Percentiles rank a stretch among this genome's conserved stretches.
phyloP scores from a whole-genome alignment of 1,140 invertebrate species.

The Himalopsyche phryganea region DNA sequence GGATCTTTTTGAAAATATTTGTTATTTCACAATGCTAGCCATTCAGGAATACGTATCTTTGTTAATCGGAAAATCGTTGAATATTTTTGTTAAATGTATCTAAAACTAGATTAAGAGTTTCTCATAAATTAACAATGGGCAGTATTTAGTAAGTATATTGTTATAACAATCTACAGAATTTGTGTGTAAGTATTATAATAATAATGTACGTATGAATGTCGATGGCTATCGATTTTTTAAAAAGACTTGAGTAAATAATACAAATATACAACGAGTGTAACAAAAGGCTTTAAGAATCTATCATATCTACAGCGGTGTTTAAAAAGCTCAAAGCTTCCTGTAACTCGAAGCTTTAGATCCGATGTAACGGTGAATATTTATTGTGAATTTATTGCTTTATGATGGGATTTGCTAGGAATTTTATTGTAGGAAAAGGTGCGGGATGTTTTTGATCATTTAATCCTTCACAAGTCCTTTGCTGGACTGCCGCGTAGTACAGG shows the following conservation, averaged over 20 bases:
- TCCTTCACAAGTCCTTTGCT: slow-evolving; percentile 4
- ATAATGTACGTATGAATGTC: slow-evolving; percentile 4
- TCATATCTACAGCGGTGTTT: neutral
- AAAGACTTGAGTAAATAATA: slow-evolving; percentile 20
- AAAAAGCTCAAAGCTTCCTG: neutral
- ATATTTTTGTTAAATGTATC: slow-evolving; percentile 19
- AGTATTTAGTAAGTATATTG: slow-evolving; percentile 5
- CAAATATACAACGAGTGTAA: slow-evolving; percentile 1
- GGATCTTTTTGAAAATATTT: too few relatives aligned
- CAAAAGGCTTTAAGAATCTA: slow-evolving; percentile 1
- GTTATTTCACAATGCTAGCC: too few relatives aligned
- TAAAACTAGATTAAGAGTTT: slow-evolving; percentile 11
- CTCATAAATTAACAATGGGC: slow-evolving; percentile 14
- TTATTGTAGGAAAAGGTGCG: slow-evolving; percentile 6
- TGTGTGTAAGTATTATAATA: too few relatives aligned
- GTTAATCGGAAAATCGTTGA: slow-evolving; percentile 3
- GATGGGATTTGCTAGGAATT: slow-evolving; percentile 11
- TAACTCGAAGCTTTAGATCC: neutral
- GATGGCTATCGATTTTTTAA: slow-evolving; percentile 13
- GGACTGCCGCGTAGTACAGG: slow-evolving; percentile 16
- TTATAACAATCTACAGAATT: neutral
- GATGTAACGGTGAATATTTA: slow-evolving; percentile 8
- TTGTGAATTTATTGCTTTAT: slow-evolving; percentile 10
- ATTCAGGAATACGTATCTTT: neutral
- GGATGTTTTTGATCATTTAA: slow-evolving; percentile 12